A percentile compares a stretch with the other conserved stretches of the same genome.
phyloP scores from a whole-genome alignment of 2,113 vertebrate species.

The Pelmatolapia mariae region DNA sequence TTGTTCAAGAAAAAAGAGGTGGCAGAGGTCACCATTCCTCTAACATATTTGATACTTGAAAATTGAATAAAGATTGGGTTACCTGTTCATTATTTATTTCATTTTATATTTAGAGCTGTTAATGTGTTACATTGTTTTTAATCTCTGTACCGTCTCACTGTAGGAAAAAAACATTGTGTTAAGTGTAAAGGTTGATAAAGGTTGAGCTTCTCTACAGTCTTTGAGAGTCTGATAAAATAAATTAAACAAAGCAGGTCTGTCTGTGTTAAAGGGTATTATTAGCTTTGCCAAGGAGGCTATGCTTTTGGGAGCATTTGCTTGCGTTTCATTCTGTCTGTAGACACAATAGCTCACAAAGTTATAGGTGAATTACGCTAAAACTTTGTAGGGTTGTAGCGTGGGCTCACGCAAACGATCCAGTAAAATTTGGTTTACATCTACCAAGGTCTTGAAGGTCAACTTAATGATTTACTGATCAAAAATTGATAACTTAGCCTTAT shows the following conservation, averaged over 20 bases:
- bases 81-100: conserved; percentile 1
- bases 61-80: background rate
- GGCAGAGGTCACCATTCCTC: background rate
- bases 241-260: background rate
- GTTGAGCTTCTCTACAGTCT: background rate
- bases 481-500: background rate
- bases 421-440: background rate
- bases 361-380: background rate
- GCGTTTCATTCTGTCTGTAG: background rate
- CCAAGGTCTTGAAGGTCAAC: background rate
- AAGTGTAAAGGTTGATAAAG: background rate
- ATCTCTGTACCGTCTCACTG: background rate
- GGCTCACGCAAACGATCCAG: background rate
- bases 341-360: background rate
- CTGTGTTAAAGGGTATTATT: background rate
- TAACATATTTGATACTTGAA: background rate
- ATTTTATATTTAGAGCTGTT: background rate
- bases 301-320: background rate
- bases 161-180: background rate
- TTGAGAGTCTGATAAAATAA: background rate
- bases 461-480: background rate
- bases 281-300: background rate
- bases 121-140: background rate
- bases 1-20: background rate
- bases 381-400: background rate